A percentile compares a stretch with the other conserved stretches of the same genome.
phyloP scores from a whole-genome alignment of 2,888 invertebrate species.

The Clepsis dumicolana region DNA sequence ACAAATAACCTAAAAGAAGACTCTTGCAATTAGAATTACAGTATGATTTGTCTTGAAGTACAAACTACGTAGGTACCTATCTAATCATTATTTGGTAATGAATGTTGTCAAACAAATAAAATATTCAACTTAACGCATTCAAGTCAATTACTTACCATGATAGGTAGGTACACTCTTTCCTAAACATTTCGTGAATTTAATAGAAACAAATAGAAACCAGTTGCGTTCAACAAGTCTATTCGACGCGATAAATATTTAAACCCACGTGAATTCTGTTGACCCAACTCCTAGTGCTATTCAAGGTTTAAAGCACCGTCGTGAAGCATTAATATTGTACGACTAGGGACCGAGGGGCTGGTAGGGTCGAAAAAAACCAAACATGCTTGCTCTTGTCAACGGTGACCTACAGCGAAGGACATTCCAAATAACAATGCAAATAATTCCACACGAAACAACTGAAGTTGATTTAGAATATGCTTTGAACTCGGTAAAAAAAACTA shows the following conservation, averaged over 20 bases:
- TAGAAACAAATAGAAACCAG: constrained; percentile 33
- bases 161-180: neutral
- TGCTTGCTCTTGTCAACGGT: constrained; percentile 32
- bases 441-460: constrained; percentile 1
- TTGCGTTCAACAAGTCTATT: constrained; percentile 46
- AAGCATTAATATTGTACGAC: constrained; percentile 49
- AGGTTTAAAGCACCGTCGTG: constrained; percentile 49
- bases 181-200: no score
- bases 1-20: neutral
- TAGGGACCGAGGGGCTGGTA: constrained; percentile 34
- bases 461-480: neutral
- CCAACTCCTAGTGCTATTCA: constrained; percentile 60
- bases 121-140: neutral
- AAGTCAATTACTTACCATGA: no score
- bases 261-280: constrained; percentile 66
- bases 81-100: constrained; percentile 9
- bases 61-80: no score
- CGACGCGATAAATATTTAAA: constrained; percentile 64
- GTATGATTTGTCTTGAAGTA: no score
- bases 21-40: no score
- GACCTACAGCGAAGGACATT: constrained; percentile 22
- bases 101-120: neutral
- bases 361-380: constrained; percentile 39
- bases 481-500: constrained; percentile 15
- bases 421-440: constrained; percentile 17